Evolutionary conservation across 2,113 vertebrate species (phyloP).

Genomic region (Catharus bicknelli): DNA sequence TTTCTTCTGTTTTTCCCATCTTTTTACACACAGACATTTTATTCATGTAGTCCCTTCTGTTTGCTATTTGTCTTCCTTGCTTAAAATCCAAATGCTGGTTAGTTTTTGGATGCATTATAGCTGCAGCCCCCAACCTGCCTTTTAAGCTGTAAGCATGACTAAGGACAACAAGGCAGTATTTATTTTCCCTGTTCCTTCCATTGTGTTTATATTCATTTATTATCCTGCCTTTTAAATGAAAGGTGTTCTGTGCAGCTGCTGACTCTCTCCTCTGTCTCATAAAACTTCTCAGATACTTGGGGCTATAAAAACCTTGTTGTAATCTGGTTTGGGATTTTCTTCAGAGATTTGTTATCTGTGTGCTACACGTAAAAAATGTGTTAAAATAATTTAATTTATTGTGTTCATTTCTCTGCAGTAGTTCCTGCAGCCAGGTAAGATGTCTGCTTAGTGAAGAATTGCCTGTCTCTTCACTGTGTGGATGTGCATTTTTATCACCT

Average conservation of each 20-base stretch:
- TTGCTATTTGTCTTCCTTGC: constrained; percentile 5
- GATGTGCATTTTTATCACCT: neutral
- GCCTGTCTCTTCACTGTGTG: neutral
- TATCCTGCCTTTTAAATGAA: constrained; percentile 37
- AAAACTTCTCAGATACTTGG: constrained; percentile 33
- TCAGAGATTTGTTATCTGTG: constrained; percentile 39
- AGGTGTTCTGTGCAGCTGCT: constrained; percentile 30
- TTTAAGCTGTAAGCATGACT: neutral
- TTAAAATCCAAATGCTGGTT: neutral
- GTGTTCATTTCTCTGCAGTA: constrained; percentile 19
- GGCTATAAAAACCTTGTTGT: constrained; percentile 41
- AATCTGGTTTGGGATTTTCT: constrained; percentile 55
- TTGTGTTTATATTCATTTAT: constrained; percentile 42
- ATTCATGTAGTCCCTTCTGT: neutral
- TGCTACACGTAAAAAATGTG: constrained; percentile 24
- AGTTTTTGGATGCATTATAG: neutral
- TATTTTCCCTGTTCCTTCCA: constrained; percentile 4
- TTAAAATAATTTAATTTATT: constrained; percentile 45
- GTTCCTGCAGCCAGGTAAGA: neutral
- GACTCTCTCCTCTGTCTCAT: constrained; percentile 24
- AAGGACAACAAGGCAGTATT: constrained; percentile 23
- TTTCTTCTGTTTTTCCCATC: neutral
- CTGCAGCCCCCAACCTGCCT: neutral
- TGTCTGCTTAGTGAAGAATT: neutral
- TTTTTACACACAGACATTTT: neutral